phyloP scores from a whole-genome alignment of 2,797 vertebrate genomes.

The Potorous gilbertii region DNA sequence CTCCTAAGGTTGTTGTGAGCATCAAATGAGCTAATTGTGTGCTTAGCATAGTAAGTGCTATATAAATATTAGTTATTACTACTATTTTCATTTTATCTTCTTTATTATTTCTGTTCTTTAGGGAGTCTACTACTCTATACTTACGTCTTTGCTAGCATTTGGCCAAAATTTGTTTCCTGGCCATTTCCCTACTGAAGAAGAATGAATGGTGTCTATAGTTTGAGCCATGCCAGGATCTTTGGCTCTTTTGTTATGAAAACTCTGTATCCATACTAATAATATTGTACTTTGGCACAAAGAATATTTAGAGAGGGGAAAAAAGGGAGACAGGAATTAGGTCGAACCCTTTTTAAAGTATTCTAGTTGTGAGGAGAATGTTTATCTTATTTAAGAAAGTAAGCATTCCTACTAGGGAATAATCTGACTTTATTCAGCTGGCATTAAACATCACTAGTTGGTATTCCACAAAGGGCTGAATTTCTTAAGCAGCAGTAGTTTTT shows the following conservation, averaged over 20 bases:
- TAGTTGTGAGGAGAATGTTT: slow-evolving; percentile 77
- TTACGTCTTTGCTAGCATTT: not conserved
- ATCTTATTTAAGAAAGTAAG: slow-evolving; percentile 79
- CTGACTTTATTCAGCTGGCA: slow-evolving; percentile 80
- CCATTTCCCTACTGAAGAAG: not conserved
- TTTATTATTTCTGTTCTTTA: not conserved
- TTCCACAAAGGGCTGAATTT: slow-evolving; percentile 79
- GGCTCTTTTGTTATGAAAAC: not conserved
- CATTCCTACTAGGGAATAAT: slow-evolving; percentile 81
- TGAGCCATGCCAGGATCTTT: not conserved
- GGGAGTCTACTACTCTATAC: not conserved
- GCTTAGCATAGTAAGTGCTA: not conserved
- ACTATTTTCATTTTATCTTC: not conserved
- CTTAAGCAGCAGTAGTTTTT: slow-evolving; percentile 74
- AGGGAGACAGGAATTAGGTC: slow-evolving; percentile 54
- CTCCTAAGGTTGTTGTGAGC: not conserved
- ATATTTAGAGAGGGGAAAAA: not conserved
- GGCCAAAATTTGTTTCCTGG: not conserved
- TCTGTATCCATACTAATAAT: not conserved
- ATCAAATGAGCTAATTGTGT: not conserved
- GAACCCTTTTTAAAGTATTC: slow-evolving; percentile 61
- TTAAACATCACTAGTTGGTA: slow-evolving; percentile 81
- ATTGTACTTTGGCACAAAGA: not conserved
- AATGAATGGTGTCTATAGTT: not conserved
- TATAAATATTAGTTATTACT: not conserved